Evolutionary conservation across 2,888 invertebrate species (phyloP).

Genomic region (Caradrina clavipalpis): DNA sequence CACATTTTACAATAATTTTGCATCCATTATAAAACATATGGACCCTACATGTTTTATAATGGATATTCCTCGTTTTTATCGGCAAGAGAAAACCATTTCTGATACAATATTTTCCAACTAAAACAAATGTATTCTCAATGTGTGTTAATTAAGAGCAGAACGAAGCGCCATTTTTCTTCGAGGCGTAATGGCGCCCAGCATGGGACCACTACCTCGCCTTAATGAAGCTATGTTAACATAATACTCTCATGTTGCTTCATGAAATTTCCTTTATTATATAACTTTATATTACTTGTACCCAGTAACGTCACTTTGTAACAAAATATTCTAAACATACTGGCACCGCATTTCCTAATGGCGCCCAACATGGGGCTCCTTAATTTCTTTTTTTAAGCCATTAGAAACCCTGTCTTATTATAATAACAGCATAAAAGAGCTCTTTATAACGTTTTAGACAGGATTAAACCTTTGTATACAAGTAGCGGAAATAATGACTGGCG

Average conservation of each 20-base stretch:
- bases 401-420: slow-evolving; percentile 5
- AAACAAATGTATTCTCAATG: background rate
- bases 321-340: slow-evolving; percentile 11
- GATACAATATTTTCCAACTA: no score
- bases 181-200: slow-evolving; percentile 37
- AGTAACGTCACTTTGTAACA: slow-evolving; percentile 2
- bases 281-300: background rate
- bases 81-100: no score
- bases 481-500: slow-evolving; percentile 41
- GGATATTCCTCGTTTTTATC: no score
- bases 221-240: slow-evolving; percentile 33
- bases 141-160: background rate
- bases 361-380: slow-evolving; percentile 34
- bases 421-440: slow-evolving; percentile 9
- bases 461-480: slow-evolving; percentile 27
- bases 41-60: no score
- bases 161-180: background rate
- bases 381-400: slow-evolving; percentile 13
- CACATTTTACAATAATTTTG: no score
- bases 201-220: slow-evolving; percentile 20
- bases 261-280: background rate
- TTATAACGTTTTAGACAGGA: slow-evolving; percentile 22
- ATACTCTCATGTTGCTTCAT: slow-evolving; percentile 27
- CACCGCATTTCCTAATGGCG: slow-evolving; percentile 21
- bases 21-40: no score